Base-by-base conservation (phyloP, 2,113 vertebrate genomes). In the Melanostigma gelatinosum region DNA sequence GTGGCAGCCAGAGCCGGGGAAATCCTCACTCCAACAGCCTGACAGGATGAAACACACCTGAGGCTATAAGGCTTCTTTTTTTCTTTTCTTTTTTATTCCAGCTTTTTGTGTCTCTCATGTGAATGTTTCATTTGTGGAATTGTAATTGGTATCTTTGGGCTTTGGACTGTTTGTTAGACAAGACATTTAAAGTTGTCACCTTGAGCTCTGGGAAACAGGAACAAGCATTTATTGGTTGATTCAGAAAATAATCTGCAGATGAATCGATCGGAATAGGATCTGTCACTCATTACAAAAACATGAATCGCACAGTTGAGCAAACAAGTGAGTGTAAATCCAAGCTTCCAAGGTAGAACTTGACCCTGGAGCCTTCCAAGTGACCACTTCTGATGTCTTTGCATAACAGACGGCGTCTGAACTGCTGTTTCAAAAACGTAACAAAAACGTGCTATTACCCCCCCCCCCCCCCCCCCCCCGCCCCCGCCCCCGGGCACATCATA, bases 391-490 rank as follows among this genome's bases (percentile, higher is more conserved):
- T 46, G 2, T 61, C 8, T 52, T 18, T 24, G 42, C 65, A 71
- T 66, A 78, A 32, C 77, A 82, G 61, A 24, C 62, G 8, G 15
- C 10, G 7, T 60, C 54, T 18, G 16, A 34, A 11, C 16, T 27
- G 9, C 52, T 72, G 55, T 73, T 88, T 46, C 13, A 42, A 48
- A 48, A 71, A 69, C 40, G 34, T 15, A 75, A 80, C 83, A 74
- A 70, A 85, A 88, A 75, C 80, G 72, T 48, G 22, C 13, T 57
- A 24, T 77, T 54, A 52, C 38, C 6, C 8, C 71, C 52, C 3
- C 27, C 0, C 79, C 54, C 54, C 32, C 7, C 6, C 70, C 0
- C 79, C 54, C 54, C 32, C 7, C 6, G 67, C 50, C 10, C 36
- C 48, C 2, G 5, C 29, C 22, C 46, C 72, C 61, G 52, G 67